Conservation (phyloP, 2,113 vertebrate genomes). For the Melospiza melodia region DNA sequence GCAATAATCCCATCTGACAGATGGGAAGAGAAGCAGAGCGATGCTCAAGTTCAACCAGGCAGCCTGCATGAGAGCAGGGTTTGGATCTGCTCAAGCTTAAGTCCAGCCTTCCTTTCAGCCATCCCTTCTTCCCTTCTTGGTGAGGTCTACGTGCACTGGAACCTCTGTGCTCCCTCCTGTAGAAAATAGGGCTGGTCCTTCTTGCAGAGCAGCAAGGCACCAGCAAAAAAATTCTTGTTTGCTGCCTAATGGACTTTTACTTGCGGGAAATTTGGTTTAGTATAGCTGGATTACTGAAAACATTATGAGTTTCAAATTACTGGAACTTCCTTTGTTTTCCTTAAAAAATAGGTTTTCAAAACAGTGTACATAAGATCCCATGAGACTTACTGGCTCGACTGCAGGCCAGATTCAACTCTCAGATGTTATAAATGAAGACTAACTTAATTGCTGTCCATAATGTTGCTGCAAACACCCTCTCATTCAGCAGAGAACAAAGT, state of each 20-base stretch:
- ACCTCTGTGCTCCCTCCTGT: not conserved
- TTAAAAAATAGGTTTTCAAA: not conserved
- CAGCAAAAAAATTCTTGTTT: not conserved
- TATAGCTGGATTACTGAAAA: not conserved
- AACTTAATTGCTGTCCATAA: not conserved
- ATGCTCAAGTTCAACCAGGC: not conserved
- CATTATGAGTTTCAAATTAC: not conserved
- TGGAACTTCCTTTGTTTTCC: not conserved
- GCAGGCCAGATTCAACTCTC: not conserved
- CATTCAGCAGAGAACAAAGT: not conserved
- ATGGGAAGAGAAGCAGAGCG: fast-evolving
- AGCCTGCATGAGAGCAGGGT: not conserved
- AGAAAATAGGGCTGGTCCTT: not conserved
- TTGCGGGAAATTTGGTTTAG: not conserved
- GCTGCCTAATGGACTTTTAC: not conserved
- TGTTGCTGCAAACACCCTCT: not conserved
- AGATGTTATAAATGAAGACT: not conserved
- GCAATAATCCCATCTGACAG: not conserved
- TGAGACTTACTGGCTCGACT: not conserved
- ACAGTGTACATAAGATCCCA: not conserved
- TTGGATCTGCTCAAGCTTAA: not conserved
- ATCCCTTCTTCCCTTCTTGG: not conserved
- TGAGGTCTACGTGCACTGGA: not conserved
- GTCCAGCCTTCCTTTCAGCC: not conserved
- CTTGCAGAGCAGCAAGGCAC: not conserved